Base-by-base conservation (phyloP, 37 sponge, comb jelly and placozoan genomes). In the Diacarnus erythraeanus region DNA sequence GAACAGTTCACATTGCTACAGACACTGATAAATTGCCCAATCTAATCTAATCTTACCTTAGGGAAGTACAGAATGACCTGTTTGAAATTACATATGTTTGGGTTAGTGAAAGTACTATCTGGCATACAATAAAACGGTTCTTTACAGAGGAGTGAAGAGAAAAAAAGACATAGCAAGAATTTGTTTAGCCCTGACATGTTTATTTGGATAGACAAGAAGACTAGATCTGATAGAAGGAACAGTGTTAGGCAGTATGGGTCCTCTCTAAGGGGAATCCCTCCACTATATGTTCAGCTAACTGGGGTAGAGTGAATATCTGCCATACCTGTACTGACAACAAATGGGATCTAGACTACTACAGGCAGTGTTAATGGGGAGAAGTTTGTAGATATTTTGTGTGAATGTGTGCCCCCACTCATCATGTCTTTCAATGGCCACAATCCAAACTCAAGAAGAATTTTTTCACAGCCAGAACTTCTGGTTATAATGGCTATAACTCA, bases 171-270 rank as follows among this genome's bases (percentile, higher is more conserved):
- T n/a, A n/a, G n/a, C n/a, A n/a, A n/a, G n/a, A n/a, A n/a, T n/a
- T n/a, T n/a, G 25, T 72, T 42, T 72, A 3, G 42, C 31, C 73
- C 73, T n/a, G n/a, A n/a, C n/a, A n/a, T n/a, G n/a, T 27, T 72
- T 10, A 72, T 72, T 42, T 72, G n/a, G n/a, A n/a, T 72, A 23
- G 73, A 72, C n/a, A 54, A n/a, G n/a, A n/a, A 72, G 54, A 72
- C 73, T 8, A 54, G 73, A n/a, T 72, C 73, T 44, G 73, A 72
- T 43, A 41, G 73, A 29, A 43, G 73, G 25, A 72, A 41, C 47
- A 72, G 73, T 42, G 40, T 72, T 8, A 25, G 73, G 23, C 30
- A 31, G 39, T 30, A 37, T 69, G 70, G 70, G 21, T 72, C 40
- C 73, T 42, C 15, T 21, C 43, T 72, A 18, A 72, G 73, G 40